phyloP scores from a whole-genome alignment of 2,113 vertebrate species.

The Perognathus longimembris region DNA sequence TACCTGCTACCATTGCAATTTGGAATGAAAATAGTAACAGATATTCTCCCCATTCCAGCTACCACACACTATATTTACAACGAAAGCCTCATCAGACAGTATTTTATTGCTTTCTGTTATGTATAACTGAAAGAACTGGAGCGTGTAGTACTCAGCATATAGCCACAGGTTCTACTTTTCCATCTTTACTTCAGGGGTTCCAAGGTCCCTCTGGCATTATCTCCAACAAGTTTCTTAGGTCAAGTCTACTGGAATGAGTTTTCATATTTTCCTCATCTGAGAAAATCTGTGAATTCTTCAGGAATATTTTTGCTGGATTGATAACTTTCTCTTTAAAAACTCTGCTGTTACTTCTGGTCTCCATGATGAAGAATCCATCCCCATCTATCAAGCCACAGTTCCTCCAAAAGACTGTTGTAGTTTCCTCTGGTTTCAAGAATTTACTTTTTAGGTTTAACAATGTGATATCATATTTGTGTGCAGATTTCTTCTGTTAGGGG shows the following conservation, averaged over 20 bases:
- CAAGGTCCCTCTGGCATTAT: neutral
- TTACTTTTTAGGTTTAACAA: neutral
- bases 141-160: neutral
- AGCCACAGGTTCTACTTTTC: neutral
- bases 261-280: slow-evolving; percentile 2
- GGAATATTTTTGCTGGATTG: neutral
- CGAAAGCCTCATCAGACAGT: neutral
- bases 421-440: neutral
- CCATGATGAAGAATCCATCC: neutral
- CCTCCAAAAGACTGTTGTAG: neutral
- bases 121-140: neutral
- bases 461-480: neutral
- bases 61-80: neutral
- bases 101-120: neutral
- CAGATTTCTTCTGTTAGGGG: neutral
- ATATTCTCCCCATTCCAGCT: neutral
- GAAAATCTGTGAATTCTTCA: neutral
- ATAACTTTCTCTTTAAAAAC: neutral
- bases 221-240: neutral
- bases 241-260: neutral
- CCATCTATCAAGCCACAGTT: neutral
- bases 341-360: neutral
- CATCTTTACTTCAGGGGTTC: neutral
- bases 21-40: neutral
- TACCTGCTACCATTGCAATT: neutral